Evolutionary conservation across 2,888 invertebrate genomes (phyloP).

Genomic region (Aporophyla lueneburgensis): DNA sequence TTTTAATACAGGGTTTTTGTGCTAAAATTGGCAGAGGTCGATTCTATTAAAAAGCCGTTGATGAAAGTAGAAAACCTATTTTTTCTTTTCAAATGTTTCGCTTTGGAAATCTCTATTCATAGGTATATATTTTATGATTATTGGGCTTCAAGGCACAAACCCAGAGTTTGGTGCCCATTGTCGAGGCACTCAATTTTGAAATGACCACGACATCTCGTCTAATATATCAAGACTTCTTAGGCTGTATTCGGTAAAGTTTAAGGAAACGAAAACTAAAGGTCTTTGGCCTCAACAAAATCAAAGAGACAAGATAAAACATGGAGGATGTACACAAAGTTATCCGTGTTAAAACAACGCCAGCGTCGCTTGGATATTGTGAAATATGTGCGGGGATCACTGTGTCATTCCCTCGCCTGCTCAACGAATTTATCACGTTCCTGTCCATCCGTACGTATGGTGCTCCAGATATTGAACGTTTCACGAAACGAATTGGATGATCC

Average conservation of each 20-base stretch:
- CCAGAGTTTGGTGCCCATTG: too few species aligned
- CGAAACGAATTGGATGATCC: slow-evolving; percentile 70
- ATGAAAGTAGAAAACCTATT: not conserved
- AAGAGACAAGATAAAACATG: slow-evolving; percentile 62
- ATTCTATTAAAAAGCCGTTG: not conserved
- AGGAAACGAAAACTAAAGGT: slow-evolving; percentile 30
- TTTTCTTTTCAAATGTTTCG: too few species aligned
- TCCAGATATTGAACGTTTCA: slow-evolving; percentile 70
- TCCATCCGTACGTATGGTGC: slow-evolving; percentile 75
- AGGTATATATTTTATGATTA: too few species aligned
- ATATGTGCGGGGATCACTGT: slow-evolving; percentile 83
- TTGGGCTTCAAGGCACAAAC: too few species aligned
- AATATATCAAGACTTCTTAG: not conserved
- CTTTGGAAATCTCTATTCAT: too few species aligned
- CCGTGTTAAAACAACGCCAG: slow-evolving; percentile 76
- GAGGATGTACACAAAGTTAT: slow-evolving; percentile 74
- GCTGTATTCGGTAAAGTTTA: not conserved
- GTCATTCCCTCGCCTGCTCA: slow-evolving; percentile 79
- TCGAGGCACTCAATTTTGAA: too few species aligned
- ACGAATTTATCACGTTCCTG: slow-evolving; percentile 82
- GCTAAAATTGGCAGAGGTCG: slow-evolving; percentile 18
- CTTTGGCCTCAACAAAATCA: slow-evolving; percentile 56
- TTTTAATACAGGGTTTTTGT: slow-evolving; percentile 44
- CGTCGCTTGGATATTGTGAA: slow-evolving; percentile 82
- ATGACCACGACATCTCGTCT: not conserved